Base-by-base conservation (phyloP, 2,888 invertebrate genomes). In the Platycheirus rosarum region DNA sequence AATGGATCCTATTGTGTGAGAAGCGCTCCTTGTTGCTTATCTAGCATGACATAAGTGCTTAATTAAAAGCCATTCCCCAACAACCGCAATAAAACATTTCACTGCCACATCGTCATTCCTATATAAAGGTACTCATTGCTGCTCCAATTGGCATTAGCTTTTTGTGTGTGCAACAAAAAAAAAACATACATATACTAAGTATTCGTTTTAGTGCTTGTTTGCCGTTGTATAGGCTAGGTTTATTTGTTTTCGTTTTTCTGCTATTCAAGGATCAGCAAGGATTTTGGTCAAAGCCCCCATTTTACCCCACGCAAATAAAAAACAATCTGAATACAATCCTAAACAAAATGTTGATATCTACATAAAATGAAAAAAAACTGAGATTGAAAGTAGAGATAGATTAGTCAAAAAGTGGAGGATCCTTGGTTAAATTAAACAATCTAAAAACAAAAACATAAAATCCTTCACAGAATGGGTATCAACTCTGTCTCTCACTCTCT, bases 11-110 rank as follows among this genome's bases (percentile, higher is more conserved):
- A 82, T 82, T 76, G 82, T 82, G 62, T 35, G 18, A 55, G 23
- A 16, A 62, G 3, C 16, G 44, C 42, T 75, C 42, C 66, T 66
- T 76, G 76, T 51, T 68, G 76, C 82, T 82, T 82, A 82, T 82
- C 82, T 82, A 82, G 76, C 68, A 82, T 82, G 71, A 46, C 76
- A 82, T 82, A 82, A 82, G 76, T 82, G 76, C 82, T 77, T 82
- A 71, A 82, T 82, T 82, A 82, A 77, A 82, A 82, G 76, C 32
- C 70, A 49, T 66, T 80, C 37, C 60, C 66, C 62, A 76, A 68
- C 68, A 63, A 76, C 82, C 76, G 76, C 76, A 76, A 76, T 82
- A 71, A 76, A 77, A 73, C 71, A 82, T 82, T 76, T 76, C 76
- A 71, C 76, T 76, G 76, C 82, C 82, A 57, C 40, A 60, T 71